Conservation (phyloP, 2,797 vertebrate species). For the Phalloptychus januarius region DNA sequence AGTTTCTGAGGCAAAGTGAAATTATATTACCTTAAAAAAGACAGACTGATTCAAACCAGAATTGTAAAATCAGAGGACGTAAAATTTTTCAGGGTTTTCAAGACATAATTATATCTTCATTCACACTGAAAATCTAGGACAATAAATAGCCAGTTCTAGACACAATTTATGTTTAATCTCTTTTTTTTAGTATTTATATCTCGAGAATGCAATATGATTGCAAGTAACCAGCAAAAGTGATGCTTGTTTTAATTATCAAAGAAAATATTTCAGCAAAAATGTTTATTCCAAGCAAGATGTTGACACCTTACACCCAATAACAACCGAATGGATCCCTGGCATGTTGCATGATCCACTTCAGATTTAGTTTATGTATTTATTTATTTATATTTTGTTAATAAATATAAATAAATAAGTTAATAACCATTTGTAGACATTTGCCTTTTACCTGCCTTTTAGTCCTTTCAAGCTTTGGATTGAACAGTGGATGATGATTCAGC, state of each 20-base stretch:
- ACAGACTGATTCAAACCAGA: neutral
- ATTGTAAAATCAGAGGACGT: neutral
- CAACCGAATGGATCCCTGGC: neutral
- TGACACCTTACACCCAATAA: neutral
- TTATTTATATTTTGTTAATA: neutral
- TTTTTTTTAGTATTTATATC: neutral
- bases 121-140: neutral
- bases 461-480: constrained; percentile 56
- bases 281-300: neutral
- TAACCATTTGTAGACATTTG: neutral
- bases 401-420: neutral
- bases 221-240: neutral
- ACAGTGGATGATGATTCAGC: constrained; percentile 28
- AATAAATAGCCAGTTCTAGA: neutral
- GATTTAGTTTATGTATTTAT: neutral
- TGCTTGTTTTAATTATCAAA: neutral
- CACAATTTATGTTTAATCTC: neutral
- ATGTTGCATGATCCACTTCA: neutral
- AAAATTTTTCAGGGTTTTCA: neutral
- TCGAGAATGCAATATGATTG: neutral
- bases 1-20: constrained; percentile 28
- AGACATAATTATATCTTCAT: neutral
- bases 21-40: neutral
- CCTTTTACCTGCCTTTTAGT: constrained; percentile 18
- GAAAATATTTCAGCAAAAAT: neutral